Percentiles rank a stretch among this genome's conserved stretches.
Conservation (phyloP, 1,140 invertebrate species). For the Drosophila repletoides region DNA sequence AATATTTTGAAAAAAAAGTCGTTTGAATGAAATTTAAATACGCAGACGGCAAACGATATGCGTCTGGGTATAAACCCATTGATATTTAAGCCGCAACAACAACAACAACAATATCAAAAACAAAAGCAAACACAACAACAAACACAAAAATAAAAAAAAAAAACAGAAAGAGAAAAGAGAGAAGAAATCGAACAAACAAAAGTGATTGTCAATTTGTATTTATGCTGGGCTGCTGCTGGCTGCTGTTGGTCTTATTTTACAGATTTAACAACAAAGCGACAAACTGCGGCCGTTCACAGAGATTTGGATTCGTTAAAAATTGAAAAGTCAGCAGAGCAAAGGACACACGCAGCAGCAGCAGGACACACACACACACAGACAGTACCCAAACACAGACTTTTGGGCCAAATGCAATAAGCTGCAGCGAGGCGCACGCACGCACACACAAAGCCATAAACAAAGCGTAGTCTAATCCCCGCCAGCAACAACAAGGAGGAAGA, state of each 20-base stretch:
- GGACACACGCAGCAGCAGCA: neutral
- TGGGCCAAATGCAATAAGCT: constrained; percentile 75
- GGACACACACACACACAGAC: neutral
- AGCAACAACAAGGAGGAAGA: neutral
- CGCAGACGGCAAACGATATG: constrained; percentile 37
- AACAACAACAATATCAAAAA: constrained; percentile 14
- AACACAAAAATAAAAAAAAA: neutral
- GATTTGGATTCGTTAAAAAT: constrained; percentile 68
- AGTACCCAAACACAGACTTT: constrained; percentile 19
- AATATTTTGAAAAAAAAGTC: constrained; percentile 3
- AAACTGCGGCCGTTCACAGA: constrained; percentile 56
- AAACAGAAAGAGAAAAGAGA: neutral
- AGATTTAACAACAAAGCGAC: constrained; percentile 56
- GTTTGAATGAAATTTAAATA: constrained; percentile 63
- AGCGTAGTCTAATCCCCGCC: constrained; percentile 56
- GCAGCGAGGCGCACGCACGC: constrained; percentile 31
- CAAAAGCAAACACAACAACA: neutral
- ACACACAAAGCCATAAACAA: constrained; percentile 48
- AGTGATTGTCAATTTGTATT: constrained; percentile 64
- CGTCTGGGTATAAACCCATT: constrained; percentile 38
- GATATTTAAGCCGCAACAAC: constrained; percentile 70
- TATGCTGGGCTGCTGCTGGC: constrained; percentile 62
- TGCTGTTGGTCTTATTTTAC: constrained; percentile 54
- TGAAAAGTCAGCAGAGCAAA: constrained; percentile 43
- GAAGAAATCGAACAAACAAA: constrained; percentile 37